A percentile compares a stretch with the other conserved stretches of the same genome.
Conservation (phyloP, 2,797 vertebrate species). For the Poeciliopsis presidionis region DNA sequence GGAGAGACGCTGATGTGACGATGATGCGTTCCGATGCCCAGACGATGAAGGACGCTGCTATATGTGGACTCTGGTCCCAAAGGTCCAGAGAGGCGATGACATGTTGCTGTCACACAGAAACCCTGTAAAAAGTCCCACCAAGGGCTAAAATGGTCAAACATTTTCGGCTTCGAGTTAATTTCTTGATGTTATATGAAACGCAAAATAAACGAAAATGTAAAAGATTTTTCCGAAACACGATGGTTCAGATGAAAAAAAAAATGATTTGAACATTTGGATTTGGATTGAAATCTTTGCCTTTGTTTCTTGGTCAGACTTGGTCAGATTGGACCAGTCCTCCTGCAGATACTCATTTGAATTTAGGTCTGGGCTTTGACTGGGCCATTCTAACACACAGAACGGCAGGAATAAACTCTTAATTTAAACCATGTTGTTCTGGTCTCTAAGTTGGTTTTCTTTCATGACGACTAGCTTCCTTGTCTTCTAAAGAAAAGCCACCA, state of each 20-base stretch:
- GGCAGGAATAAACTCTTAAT: background rate
- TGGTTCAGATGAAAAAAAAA: background rate
- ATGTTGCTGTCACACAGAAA: background rate
- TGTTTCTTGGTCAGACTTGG: background rate
- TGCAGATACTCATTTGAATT: background rate
- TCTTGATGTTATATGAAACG: constrained; percentile 7
- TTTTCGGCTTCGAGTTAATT: background rate
- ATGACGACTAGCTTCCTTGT: background rate
- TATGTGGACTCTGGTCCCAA: constrained; percentile 21
- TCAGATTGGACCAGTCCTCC: background rate
- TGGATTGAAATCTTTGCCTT: background rate
- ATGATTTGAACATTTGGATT: background rate
- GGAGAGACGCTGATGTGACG: constrained; percentile 7
- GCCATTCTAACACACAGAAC: background rate
- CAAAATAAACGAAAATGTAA: background rate
- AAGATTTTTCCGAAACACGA: background rate
- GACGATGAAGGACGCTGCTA: constrained; percentile 20
- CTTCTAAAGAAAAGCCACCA: background rate
- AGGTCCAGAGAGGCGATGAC: constrained; percentile 17
- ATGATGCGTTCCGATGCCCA: constrained; percentile 32
- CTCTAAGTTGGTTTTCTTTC: background rate
- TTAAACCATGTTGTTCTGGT: background rate
- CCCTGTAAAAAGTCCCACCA: constrained; percentile 9
- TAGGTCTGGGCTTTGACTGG: background rate
- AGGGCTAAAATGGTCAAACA: constrained; percentile 10